Evolutionary conservation across 2,797 vertebrate species (phyloP), one percentile per base, ranked within the genome.

Genomic region (Zalophus californianus): DNA sequence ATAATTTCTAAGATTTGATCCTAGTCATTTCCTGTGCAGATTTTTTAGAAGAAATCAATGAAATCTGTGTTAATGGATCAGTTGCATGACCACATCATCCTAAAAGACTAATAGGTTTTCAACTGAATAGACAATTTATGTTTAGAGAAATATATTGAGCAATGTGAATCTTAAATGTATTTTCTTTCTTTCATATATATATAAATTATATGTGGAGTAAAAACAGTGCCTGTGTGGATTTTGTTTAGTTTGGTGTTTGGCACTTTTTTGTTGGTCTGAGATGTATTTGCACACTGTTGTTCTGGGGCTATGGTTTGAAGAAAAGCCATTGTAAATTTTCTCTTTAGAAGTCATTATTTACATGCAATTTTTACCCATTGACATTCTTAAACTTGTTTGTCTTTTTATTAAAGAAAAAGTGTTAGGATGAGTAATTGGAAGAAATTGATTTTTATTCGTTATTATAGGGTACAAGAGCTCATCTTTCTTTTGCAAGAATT

Each of bases 381-480:
- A 32, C 3, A 23, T 66, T 52, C 38, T 94, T 86, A 92, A 79
- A 35, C 4, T 52, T 79, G 4, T 60, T 87, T 94, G 58, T 73
- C 21, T 80, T 93, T 94, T 84, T 27, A 64, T 58, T 68, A 72
- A 66, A 66, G 44, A 86, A 77, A 87, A 96, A 29, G 16, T 62
- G 5, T 85, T 95, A 73, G 11, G 21, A 58, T 78, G 21, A 93
- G 44, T 54, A 66, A 48, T 41, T 16, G 2, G 32, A 95, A 90
- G 11, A 94, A 96, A 93, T 77, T 18, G 7, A 78, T 90, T 96
- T 93, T 83, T 85, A 85, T 89, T 85, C 38, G 78, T 85, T 88
- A 27, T 77, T 84, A 48, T 79, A 58, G 32, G 16, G 6, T 25
- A 82, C 8, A 78, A 72, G 66, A 79, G 29, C 32, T 87, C 52